Evolutionary conservation across 2,797 vertebrate species (phyloP).

Genomic region (Scarus forsteni): DNA sequence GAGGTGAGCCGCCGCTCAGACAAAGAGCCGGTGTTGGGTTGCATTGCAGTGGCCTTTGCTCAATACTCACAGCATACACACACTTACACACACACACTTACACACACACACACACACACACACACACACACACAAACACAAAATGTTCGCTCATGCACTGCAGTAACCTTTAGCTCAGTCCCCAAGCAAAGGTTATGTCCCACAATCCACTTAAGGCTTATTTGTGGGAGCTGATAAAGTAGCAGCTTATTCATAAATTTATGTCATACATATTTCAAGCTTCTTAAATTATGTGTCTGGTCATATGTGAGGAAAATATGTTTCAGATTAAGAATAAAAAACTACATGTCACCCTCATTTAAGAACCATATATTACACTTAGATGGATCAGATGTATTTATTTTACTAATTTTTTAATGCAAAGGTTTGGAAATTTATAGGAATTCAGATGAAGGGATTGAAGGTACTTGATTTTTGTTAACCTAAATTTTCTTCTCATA

Average conservation of each 20-base stretch:
- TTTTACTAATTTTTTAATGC: no score
- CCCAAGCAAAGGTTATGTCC: slow-evolving; percentile 63
- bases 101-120: slow-evolving; percentile 38
- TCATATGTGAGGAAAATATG: neutral
- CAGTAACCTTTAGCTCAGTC: slow-evolving; percentile 61
- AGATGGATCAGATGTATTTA: no score
- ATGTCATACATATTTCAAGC: slow-evolving; percentile 31
- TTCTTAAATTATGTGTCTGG: slow-evolving; percentile 33
- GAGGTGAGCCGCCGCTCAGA: slow-evolving; percentile 52
- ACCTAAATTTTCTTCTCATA: no score
- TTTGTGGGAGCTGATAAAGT: slow-evolving; percentile 56
- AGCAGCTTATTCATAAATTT: slow-evolving; percentile 63
- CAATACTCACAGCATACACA: slow-evolving; percentile 63
- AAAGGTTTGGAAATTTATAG: no score
- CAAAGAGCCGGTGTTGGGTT: slow-evolving; percentile 81
- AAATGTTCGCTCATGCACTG: slow-evolving; percentile 31
- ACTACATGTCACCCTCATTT: no score
- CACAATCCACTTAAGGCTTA: slow-evolving; percentile 61
- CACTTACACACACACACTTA: slow-evolving; percentile 31
- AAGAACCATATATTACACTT: no score
- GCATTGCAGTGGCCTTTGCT: slow-evolving; percentile 75
- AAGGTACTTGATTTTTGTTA: no score
- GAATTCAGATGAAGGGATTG: no score
- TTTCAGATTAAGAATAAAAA: neutral
- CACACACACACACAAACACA: slow-evolving; percentile 33